These are phyloP conservation scores for Corythaixoides concolor DNA, from an alignment of 2,113 vertebrate genomes.

Conservation along the genomic window DNA sequence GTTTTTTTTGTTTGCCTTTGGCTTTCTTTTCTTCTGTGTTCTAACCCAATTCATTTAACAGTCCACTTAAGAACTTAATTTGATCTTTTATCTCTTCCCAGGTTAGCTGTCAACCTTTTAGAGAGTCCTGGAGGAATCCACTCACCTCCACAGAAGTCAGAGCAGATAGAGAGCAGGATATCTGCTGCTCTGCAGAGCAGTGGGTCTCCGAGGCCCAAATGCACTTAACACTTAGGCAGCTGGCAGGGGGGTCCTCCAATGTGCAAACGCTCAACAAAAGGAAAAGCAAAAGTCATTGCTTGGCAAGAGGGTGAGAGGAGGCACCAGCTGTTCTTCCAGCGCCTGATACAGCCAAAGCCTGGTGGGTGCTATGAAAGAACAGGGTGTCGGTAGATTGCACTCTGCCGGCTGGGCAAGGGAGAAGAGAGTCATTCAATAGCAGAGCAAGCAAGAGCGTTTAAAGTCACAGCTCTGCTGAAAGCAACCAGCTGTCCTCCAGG, in stretches of 20 bases:
- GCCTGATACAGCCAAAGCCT: background rate
- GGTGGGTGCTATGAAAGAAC: background rate
- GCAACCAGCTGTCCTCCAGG: no score
- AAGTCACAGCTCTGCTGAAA: background rate
- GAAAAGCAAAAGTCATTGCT: background rate
- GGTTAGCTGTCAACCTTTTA: background rate
- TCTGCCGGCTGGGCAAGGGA: background rate
- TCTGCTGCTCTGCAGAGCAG: background rate
- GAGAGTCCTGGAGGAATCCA: background rate
- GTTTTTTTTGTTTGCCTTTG: background rate
- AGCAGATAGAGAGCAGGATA: background rate
- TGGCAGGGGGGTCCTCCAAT: background rate
- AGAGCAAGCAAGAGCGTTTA: background rate
- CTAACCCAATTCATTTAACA: background rate
- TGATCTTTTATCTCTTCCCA: background rate
- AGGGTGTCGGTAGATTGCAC: background rate
- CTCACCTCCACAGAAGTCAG: background rate
- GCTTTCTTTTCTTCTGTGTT: background rate
- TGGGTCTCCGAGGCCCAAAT: background rate
- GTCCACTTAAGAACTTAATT: background rate
- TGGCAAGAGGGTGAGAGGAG: constrained; percentile 10
- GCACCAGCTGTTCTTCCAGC: constrained; percentile 4
- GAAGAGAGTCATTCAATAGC: background rate
- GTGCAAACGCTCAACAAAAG: background rate
- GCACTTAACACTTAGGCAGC: background rate